Percentiles rank a stretch among this genome's conserved stretches.
These are phyloP conservation scores for Porites australiensis DNA, from an alignment of 64 coral and sea anemone genomes.

Conservation along the genomic window DNA sequence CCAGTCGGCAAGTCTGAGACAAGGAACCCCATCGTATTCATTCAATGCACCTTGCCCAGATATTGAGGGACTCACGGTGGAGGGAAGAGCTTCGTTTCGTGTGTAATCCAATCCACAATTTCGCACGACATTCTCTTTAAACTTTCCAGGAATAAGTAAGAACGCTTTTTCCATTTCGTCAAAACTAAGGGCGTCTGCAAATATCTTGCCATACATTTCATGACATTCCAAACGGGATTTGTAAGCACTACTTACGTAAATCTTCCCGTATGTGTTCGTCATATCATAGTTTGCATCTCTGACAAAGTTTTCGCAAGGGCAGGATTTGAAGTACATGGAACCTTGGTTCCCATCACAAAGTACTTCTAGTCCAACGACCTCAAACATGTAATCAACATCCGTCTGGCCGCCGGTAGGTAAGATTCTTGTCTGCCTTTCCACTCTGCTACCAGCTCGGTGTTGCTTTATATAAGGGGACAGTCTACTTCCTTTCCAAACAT, in stretches of 20 bases:
- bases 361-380: slow-evolving; percentile 1
- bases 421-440: slow-evolving; percentile 60
- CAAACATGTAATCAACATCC: slow-evolving; percentile 72
- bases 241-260: slow-evolving; percentile 10
- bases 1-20: slow-evolving; percentile 49
- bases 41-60: slow-evolving; percentile 65
- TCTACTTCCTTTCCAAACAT: slow-evolving; percentile 54
- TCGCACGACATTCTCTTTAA: slow-evolving; percentile 59
- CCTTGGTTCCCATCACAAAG: background rate
- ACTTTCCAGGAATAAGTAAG: slow-evolving; percentile 30
- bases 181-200: background rate
- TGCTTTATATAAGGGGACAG: slow-evolving; percentile 34
- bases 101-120: slow-evolving; percentile 55
- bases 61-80: slow-evolving; percentile 38
- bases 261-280: background rate
- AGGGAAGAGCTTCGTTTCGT: slow-evolving; percentile 18
- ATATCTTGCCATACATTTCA: slow-evolving; percentile 29
- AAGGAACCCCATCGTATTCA: slow-evolving; percentile 64
- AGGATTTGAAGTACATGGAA: slow-evolving; percentile 13
- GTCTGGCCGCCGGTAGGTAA: slow-evolving; percentile 32
- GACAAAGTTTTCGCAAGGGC: background rate
- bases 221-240: background rate
- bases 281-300: background rate
- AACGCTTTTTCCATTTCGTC: slow-evolving; percentile 16
- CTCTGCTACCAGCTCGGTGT: slow-evolving; percentile 61